Evolutionary conservation across 2,888 invertebrate genomes (phyloP).

Genomic region (Lypha dubia): DNA sequence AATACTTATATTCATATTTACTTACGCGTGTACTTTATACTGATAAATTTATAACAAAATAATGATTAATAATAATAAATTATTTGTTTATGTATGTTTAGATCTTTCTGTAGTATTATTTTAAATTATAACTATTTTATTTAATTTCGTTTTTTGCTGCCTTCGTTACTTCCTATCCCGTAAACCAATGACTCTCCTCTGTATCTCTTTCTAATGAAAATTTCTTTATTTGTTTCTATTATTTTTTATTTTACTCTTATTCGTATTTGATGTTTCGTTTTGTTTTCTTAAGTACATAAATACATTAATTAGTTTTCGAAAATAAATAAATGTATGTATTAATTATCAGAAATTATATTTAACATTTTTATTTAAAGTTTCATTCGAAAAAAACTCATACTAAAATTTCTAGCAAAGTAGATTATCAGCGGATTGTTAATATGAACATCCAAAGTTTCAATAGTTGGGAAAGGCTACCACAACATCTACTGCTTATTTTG

Average conservation of each 20-base stretch:
- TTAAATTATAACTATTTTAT: conserved; percentile 14
- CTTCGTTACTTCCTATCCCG: neutral
- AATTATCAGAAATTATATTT: neutral
- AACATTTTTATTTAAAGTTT: neutral
- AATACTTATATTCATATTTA: conserved; percentile 25
- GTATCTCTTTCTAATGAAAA: neutral
- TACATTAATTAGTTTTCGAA: conserved; percentile 22
- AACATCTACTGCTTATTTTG: no score
- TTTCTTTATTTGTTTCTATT: conserved; percentile 14
- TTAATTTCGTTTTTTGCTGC: no score
- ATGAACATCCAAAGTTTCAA: no score
- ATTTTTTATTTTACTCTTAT: neutral
- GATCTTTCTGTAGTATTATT: conserved; percentile 51
- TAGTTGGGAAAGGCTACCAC: no score
- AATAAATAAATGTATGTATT: conserved; percentile 43
- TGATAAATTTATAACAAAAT: conserved; percentile 22
- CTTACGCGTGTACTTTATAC: conserved; percentile 23
- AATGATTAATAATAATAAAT: conserved; percentile 15
- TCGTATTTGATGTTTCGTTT: no score
- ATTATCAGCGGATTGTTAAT: neutral
- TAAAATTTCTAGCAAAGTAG: neutral
- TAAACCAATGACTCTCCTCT: neutral
- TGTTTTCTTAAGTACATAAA: no score
- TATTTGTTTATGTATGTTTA: conserved; percentile 48
- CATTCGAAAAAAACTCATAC: neutral